Percentiles rank a stretch among this genome's conserved stretches.
These are phyloP conservation scores for Drosophila lutescens DNA, from an alignment of 2,888 invertebrate genomes.

Conservation along the genomic window DNA sequence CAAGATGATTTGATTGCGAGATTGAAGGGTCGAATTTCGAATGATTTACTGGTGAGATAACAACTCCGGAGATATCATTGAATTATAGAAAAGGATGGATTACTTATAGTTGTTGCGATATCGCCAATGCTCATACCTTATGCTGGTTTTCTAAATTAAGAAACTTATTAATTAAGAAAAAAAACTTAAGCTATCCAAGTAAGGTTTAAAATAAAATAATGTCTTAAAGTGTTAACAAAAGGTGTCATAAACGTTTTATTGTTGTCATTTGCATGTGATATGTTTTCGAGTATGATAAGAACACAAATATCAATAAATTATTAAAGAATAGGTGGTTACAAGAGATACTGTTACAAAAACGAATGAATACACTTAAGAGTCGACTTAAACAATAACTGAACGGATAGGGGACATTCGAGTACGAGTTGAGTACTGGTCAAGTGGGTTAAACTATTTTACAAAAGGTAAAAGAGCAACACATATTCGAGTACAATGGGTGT, in stretches of 20 bases:
- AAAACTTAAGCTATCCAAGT: background rate
- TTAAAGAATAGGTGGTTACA: slow-evolving; percentile 34
- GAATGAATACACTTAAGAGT: slow-evolving; percentile 15
- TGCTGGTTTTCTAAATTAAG: slow-evolving; percentile 5
- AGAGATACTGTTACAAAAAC: slow-evolving; percentile 13
- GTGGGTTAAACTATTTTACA: slow-evolving; percentile 44
- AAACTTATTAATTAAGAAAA: background rate
- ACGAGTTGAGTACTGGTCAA: slow-evolving; percentile 1
- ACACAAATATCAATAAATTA: slow-evolving; percentile 46
- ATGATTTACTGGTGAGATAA: background rate
- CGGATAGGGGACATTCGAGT: slow-evolving; percentile 15
- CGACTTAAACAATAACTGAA: slow-evolving; percentile 36
- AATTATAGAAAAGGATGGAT: slow-evolving; percentile 1
- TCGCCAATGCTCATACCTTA: slow-evolving; percentile 20
- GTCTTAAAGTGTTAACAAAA: slow-evolving; percentile 55
- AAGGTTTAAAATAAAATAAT: slow-evolving; percentile 16
- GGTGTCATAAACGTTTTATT: slow-evolving; percentile 64
- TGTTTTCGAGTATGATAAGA: slow-evolving; percentile 46
- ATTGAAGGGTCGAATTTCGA: slow-evolving; percentile 8
- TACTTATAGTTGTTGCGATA: slow-evolving; percentile 18
- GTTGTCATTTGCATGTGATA: slow-evolving; percentile 56
- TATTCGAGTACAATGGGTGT: slow-evolving; percentile 34
- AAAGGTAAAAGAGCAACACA: slow-evolving; percentile 36
- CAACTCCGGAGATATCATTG: background rate
- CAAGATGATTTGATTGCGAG: slow-evolving; percentile 15